These are phyloP conservation scores for Hyposoter didymator DNA, from an alignment of 2,888 invertebrate species.

Conservation along the genomic window DNA sequence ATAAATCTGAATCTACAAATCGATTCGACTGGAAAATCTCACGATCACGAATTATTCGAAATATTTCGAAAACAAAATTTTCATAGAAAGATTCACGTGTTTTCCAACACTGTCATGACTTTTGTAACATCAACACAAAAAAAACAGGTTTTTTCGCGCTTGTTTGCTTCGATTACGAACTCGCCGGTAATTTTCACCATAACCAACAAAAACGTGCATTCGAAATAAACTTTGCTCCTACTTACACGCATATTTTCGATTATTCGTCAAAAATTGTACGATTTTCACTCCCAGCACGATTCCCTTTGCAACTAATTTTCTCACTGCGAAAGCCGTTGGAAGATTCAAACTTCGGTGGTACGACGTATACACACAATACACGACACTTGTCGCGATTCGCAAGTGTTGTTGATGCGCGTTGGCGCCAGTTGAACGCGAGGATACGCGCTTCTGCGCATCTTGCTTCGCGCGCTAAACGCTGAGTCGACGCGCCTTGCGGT, in stretches of 20 bases:
- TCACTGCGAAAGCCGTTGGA: slow-evolving; percentile 54
- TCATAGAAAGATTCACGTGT: not conserved
- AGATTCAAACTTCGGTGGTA: slow-evolving; percentile 49
- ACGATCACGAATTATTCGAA: not conserved
- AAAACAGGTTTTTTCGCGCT: slow-evolving; percentile 4
- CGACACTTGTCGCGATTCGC: slow-evolving; percentile 39
- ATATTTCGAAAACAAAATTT: not conserved
- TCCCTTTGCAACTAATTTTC: slow-evolving; percentile 4
- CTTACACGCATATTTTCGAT: slow-evolving; percentile 51
- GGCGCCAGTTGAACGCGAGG: slow-evolving; percentile 2
- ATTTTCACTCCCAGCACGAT: not conserved
- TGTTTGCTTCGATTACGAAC: not conserved
- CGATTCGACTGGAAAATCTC: not conserved
- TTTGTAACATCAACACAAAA: not conserved
- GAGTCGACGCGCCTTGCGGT: not conserved
- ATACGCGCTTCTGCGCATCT: too few relatives aligned
- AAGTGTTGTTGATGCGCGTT: not conserved
- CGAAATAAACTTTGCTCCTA: not conserved
- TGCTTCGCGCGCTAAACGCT: slow-evolving; percentile 3
- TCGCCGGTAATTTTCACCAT: not conserved
- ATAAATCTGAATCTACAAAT: not conserved
- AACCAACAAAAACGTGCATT: slow-evolving; percentile 21
- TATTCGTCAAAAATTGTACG: not conserved
- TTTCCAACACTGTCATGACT: not conserved
- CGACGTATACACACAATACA: too few relatives aligned